These are phyloP conservation scores for Diplodus puntazzo DNA, from an alignment of 2,797 vertebrate genomes.

Conservation along the genomic window DNA sequence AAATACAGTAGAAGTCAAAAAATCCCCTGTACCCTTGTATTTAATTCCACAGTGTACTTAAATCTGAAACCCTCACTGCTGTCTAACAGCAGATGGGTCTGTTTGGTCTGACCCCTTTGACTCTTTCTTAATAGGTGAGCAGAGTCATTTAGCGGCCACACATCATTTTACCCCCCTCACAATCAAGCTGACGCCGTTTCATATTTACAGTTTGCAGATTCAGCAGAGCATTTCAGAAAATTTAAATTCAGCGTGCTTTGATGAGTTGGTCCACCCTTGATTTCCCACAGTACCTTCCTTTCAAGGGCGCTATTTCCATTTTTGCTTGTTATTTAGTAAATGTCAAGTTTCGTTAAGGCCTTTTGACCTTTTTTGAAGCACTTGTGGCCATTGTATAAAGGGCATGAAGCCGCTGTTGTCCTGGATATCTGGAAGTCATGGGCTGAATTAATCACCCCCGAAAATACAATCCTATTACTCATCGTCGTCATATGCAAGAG, in stretches of 20 bases:
- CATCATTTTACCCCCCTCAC: conserved; percentile 37
- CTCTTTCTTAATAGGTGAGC: conserved; percentile 50
- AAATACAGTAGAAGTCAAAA: no score
- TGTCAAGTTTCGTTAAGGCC: conserved; percentile 72
- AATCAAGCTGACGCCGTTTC: conserved; percentile 54
- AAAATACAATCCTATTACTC: conserved; percentile 51
- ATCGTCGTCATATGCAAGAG: conserved; percentile 50
- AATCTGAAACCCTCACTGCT: conserved; percentile 4
- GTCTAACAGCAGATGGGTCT: conserved; percentile 4
- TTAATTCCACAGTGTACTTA: background rate
- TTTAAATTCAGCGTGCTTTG: conserved; percentile 77
- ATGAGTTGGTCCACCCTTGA: conserved; percentile 72
- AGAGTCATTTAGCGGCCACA: conserved; percentile 53
- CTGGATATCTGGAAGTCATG: conserved; percentile 56
- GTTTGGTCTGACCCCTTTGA: conserved; percentile 39
- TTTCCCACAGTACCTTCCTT: conserved; percentile 69
- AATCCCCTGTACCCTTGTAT: background rate
- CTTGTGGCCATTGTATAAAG: conserved; percentile 69
- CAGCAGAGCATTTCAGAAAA: conserved; percentile 76
- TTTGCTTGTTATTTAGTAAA: conserved; percentile 74
- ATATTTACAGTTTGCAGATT: conserved; percentile 80
- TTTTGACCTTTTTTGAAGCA: conserved; percentile 74
- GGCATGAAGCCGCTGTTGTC: conserved; percentile 59
- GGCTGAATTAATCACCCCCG: conserved; percentile 64
- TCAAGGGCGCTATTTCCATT: conserved; percentile 79